A percentile compares a stretch with the other conserved stretches of the same genome.
These are phyloP conservation scores for Dermatophagoides farinae DNA, from an alignment of 1,140 invertebrate species.

Conservation along the genomic window DNA sequence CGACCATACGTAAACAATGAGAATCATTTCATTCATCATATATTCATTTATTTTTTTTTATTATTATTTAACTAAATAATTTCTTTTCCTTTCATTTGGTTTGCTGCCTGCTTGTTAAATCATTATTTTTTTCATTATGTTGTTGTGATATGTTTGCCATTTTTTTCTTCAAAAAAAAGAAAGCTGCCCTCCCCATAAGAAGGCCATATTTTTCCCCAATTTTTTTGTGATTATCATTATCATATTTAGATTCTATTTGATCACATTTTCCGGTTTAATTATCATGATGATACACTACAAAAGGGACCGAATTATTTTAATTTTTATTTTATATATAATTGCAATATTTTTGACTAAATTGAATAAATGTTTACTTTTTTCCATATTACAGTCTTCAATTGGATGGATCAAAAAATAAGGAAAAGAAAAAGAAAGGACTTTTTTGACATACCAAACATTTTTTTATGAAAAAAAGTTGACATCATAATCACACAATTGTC, in stretches of 20 bases:
- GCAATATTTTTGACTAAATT: not conserved
- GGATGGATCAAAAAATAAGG: slow-evolving; percentile 7
- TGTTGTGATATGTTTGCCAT: not conserved
- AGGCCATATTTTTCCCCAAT: not conserved
- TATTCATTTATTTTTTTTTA: not conserved
- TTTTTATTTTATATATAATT: not conserved
- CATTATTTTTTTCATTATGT: not conserved
- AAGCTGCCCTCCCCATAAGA: not conserved
- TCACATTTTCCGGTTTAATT: not conserved
- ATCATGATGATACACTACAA: not conserved
- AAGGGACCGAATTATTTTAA: not conserved
- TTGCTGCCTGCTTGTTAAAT: not conserved
- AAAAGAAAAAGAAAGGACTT: slow-evolving; percentile 12
- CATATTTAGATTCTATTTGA: not conserved
- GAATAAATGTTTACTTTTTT: not conserved
- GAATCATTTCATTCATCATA: not conserved
- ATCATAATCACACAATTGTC: no score
- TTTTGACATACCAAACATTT: not conserved
- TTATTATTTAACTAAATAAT: not conserved
- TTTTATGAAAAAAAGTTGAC: no score
- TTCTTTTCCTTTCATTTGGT: not conserved
- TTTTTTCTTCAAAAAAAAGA: not conserved
- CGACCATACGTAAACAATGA: no score
- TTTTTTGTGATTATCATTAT: not conserved
- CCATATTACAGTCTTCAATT: not conserved